These are phyloP conservation scores for Eublepharis macularius DNA, from an alignment of 2,113 vertebrate species.

Conservation along the genomic window DNA sequence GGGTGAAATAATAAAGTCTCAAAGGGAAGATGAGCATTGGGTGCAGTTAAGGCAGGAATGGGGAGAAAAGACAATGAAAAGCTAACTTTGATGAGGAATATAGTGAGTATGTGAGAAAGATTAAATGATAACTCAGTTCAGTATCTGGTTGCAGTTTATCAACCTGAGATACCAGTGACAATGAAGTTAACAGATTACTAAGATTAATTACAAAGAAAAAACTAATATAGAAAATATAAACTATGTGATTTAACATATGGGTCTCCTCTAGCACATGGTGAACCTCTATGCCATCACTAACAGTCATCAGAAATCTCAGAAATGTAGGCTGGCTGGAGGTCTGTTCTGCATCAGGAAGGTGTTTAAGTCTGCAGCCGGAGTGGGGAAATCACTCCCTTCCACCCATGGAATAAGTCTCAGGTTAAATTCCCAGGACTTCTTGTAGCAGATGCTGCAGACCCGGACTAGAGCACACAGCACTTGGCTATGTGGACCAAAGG, in stretches of 20 bases:
- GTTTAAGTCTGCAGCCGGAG: too few species aligned
- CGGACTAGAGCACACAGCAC: too few species aligned
- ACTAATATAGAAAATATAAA: background rate
- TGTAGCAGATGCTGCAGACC: too few species aligned
- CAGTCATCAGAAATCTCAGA: background rate
- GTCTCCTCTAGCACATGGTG: background rate
- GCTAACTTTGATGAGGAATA: conserved; percentile 54
- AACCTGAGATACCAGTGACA: background rate
- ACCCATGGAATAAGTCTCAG: too few species aligned
- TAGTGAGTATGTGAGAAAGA: conserved; percentile 34
- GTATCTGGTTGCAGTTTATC: background rate
- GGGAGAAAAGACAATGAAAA: conserved; percentile 53
- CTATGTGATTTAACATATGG: background rate
- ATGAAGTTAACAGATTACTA: background rate
- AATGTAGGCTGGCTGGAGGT: too few species aligned
- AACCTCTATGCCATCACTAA: background rate
- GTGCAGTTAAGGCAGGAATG: conserved; percentile 47
- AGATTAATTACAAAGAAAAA: background rate
- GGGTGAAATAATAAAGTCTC: conserved; percentile 61
- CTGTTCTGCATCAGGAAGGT: too few species aligned
- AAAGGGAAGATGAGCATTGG: background rate
- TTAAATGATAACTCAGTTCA: background rate
- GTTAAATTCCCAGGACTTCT: too few species aligned
- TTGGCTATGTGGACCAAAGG: too few species aligned
- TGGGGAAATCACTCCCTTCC: too few species aligned